Evolutionary conservation across 1,140 invertebrate species (phyloP).

Genomic region (Drosophila miranda): DNA sequence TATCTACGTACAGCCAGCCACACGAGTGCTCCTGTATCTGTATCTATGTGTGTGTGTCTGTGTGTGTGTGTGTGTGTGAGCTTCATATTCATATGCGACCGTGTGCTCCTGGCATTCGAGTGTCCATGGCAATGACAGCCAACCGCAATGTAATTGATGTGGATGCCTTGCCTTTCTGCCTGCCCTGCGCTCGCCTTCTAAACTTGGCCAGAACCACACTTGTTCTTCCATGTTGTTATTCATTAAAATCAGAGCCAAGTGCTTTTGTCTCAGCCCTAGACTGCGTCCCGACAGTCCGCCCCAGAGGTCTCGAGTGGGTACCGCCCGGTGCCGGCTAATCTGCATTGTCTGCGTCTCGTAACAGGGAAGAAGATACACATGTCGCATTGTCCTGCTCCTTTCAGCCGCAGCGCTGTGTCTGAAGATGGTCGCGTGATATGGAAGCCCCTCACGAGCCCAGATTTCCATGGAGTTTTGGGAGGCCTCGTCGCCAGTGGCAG

Average conservation of each 20-base stretch:
- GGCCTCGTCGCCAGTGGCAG: no score
- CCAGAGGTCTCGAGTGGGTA: constrained; percentile 43
- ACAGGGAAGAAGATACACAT: constrained; percentile 47
- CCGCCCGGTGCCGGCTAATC: constrained; percentile 50
- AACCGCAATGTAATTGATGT: constrained; percentile 56
- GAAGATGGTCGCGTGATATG: constrained; percentile 4
- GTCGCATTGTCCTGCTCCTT: constrained; percentile 49
- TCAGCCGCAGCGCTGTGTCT: constrained; percentile 24
- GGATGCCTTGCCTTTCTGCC: constrained; percentile 27
- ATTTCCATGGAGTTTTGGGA: no score
- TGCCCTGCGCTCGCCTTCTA: background rate
- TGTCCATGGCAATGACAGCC: constrained; percentile 37
- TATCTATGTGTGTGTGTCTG: constrained; percentile 20
- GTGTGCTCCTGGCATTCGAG: constrained; percentile 33
- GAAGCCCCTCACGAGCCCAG: no score
- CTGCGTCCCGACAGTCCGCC: background rate
- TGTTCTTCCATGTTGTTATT: constrained; percentile 50
- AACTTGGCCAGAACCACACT: constrained; percentile 8
- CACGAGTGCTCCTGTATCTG: background rate
- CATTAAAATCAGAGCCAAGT: constrained; percentile 65
- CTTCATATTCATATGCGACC: constrained; percentile 59
- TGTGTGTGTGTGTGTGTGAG: constrained; percentile 24
- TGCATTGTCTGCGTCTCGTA: constrained; percentile 56
- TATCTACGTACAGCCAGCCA: constrained; percentile 4
- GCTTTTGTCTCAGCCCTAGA: constrained; percentile 41